These are phyloP conservation scores for Chlamydotis undulata DNA, from an alignment of 2,113 vertebrate species.

Conservation along the genomic window DNA sequence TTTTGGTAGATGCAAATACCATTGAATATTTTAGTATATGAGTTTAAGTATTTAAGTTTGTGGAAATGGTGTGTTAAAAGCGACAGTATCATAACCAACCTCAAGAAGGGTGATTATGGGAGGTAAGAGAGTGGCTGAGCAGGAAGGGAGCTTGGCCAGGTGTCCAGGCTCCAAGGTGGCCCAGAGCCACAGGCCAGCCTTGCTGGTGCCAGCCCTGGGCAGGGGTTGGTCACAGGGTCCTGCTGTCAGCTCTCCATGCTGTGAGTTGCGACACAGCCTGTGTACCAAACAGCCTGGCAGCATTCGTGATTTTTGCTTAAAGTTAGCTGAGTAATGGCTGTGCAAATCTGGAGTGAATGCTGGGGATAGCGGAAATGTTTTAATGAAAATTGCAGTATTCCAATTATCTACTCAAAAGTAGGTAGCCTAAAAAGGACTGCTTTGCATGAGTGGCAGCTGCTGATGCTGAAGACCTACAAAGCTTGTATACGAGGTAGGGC, in stretches of 20 bases:
- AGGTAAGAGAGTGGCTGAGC: background rate
- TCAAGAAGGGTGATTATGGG: background rate
- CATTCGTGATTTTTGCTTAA: background rate
- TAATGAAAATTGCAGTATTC: background rate
- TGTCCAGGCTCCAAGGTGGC: constrained; percentile 38
- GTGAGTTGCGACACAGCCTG: background rate
- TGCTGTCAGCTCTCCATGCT: constrained; percentile 17
- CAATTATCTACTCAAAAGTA: background rate
- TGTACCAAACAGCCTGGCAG: background rate
- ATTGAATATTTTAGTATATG: background rate
- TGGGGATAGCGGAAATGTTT: background rate
- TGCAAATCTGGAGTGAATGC: background rate
- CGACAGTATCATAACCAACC: background rate
- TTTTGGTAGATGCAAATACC: background rate
- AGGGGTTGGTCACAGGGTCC: constrained; percentile 59
- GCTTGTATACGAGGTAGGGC: accelerated
- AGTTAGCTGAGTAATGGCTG: background rate
- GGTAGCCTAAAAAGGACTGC: background rate
- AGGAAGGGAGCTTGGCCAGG: constrained; percentile 57
- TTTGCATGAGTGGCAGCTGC: too few species aligned
- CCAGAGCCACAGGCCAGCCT: constrained; percentile 71
- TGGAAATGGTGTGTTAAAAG: background rate
- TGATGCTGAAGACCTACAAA: background rate
- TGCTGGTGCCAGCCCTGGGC: constrained; percentile 75
- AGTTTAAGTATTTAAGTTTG: background rate